Conservation (phyloP, 2,888 invertebrate species). For the Pristionchus exspectatus region DNA sequence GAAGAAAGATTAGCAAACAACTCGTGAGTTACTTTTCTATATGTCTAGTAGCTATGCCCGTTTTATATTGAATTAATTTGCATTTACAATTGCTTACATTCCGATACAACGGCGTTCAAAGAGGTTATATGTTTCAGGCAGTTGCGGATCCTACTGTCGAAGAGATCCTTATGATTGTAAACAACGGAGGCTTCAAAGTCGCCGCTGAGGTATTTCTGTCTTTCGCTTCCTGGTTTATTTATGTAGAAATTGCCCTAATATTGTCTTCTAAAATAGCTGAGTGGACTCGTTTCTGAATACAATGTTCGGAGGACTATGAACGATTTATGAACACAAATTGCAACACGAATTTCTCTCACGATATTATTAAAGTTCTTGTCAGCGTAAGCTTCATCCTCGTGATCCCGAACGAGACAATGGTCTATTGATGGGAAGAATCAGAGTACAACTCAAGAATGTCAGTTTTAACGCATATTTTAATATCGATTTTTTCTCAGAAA, state of each 20-base stretch:
- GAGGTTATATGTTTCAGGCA: conserved; percentile 82
- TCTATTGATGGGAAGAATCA: conserved; percentile 89
- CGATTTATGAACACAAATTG: too few relatives aligned
- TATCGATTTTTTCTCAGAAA: neutral
- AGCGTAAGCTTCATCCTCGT: conserved; percentile 88
- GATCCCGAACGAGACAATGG: conserved; percentile 91
- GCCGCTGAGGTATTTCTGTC: conserved; percentile 85
- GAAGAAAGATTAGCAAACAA: conserved; percentile 89
- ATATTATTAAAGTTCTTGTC: conserved; percentile 53
- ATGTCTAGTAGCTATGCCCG: neutral
- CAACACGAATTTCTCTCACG: too few relatives aligned
- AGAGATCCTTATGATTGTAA: conserved; percentile 94
- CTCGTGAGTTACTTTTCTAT: conserved; percentile 80
- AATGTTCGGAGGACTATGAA: too few relatives aligned
- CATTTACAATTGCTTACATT: neutral
- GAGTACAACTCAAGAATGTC: conserved; percentile 88
- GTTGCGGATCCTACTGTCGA: conserved; percentile 95
- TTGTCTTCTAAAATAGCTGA: neutral
- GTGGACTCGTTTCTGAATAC: too few relatives aligned
- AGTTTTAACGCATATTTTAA: neutral
- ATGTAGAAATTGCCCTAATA: neutral
- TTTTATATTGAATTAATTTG: neutral
- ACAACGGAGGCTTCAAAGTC: conserved; percentile 87
- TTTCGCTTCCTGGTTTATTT: conserved; percentile 49
- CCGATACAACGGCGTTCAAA: neutral